phyloP scores from a whole-genome alignment of 2,888 invertebrate species.

The Mechanitis mazaeus region DNA sequence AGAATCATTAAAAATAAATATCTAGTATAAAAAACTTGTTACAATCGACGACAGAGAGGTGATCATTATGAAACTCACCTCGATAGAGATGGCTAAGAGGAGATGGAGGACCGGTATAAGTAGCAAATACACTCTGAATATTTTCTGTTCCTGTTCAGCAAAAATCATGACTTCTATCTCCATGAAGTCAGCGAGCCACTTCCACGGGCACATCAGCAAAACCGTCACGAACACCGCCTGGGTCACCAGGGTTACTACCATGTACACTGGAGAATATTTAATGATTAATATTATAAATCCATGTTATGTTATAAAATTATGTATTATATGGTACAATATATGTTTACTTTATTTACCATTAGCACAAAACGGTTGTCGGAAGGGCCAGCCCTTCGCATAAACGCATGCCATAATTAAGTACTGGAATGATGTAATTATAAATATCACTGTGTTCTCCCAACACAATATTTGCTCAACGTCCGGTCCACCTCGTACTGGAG shows the following conservation, averaged over 20 bases:
- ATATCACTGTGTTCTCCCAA: conserved; percentile 88
- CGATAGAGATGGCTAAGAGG: conserved; percentile 75
- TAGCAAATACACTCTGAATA: conserved; percentile 77
- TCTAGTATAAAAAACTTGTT: neutral
- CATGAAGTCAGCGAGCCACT: conserved; percentile 72
- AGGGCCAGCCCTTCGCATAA: conserved; percentile 88
- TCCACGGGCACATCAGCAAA: conserved; percentile 76
- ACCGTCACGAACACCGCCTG: conserved; percentile 76
- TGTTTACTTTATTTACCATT: conserved; percentile 68
- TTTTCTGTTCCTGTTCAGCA: conserved; percentile 44
- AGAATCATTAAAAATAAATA: conserved; percentile 16
- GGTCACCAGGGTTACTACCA: conserved; percentile 75
- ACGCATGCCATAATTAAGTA: conserved; percentile 86
- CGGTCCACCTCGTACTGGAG: conserved; percentile 60
- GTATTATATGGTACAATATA: neutral
- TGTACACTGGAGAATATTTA: conserved; percentile 66
- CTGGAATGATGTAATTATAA: conserved; percentile 85
- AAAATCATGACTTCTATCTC: conserved; percentile 67
- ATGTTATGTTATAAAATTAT: neutral
- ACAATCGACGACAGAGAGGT: neutral
- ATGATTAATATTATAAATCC: conserved; percentile 5
- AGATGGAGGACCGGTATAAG: conserved; percentile 78
- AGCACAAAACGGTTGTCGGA: conserved; percentile 81
- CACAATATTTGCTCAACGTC: conserved; percentile 76
- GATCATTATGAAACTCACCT: conserved; percentile 61